Evolutionary conservation across 2,113 vertebrate species (phyloP).

Genomic region (Marmota monax): DNA sequence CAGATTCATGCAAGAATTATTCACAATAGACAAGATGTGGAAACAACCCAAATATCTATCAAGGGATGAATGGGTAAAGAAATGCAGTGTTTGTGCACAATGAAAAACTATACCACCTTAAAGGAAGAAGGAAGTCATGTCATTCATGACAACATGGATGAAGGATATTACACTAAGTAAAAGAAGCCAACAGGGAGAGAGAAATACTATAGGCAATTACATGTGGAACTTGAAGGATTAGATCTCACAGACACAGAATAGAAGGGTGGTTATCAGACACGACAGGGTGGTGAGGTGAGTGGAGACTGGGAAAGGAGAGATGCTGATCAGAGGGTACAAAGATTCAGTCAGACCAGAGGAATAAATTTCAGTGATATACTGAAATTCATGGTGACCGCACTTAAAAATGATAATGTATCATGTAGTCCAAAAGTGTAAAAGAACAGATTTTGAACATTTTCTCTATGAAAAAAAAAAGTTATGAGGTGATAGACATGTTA

Average conservation of each 20-base stretch:
- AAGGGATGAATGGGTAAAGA: neutral
- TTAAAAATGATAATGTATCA: no score
- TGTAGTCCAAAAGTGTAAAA: neutral
- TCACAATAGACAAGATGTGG: neutral
- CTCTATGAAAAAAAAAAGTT: neutral
- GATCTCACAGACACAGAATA: neutral
- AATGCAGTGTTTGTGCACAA: neutral
- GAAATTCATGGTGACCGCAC: neutral
- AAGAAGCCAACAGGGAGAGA: neutral
- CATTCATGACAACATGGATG: neutral
- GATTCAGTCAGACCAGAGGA: neutral
- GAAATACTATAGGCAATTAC: neutral
- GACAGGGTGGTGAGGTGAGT: rapidly evolving
- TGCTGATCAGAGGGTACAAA: neutral
- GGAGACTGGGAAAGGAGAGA: neutral
- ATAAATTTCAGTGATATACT: neutral
- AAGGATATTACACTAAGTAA: neutral
- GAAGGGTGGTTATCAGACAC: neutral
- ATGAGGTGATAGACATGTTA: neutral
- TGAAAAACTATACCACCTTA: neutral
- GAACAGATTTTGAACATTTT: neutral
- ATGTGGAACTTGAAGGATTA: neutral
- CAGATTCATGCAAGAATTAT: neutral
- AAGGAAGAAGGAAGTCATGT: neutral
- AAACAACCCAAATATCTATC: neutral